Evolutionary conservation across 2,888 invertebrate species (phyloP), one percentile per base, ranked within the genome.

Genomic region (Galerucella pusilla): DNA sequence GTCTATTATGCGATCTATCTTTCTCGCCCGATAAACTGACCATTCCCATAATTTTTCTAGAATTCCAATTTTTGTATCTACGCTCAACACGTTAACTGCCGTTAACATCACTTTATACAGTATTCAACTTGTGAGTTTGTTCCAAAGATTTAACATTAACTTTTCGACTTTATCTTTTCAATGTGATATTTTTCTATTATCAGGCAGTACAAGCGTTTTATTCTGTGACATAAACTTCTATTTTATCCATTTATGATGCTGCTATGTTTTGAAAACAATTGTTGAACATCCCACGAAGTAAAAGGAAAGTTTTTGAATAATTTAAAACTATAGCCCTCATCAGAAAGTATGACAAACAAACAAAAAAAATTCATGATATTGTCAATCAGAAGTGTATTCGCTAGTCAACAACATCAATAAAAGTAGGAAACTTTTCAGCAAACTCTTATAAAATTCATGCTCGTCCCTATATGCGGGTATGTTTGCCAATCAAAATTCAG

Each of bases 401-500:
- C 14, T 64, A 42, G 42, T 64, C 64, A 16, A 16, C 60, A 68
- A 74, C 75, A 79, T 78, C 78, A 79, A 79, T 78, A 78, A 78
- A 80, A 80, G 79, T 80, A 78, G 74, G 75, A 78, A 76, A 79
- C 68, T 78, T 78, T 78, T 75, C 75, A 74, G 46, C 68, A 75
- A 80, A 73, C 78, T 77, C 75, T 75, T 80, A 73, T 72, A 74
- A 76, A 78, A 78, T 78, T 76, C 75, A 77, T 78, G 75, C 72
- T 70, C 54, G 68, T 79, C 75, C 75, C 79, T 57, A n/a, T 72
- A 80, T 80, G 79, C 80, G 80, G 80, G 80, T 46, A 45, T 65
- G 45, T 65, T 65, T 65, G 64, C 46, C 46, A 65, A 65, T 65
- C 64, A 46, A 7, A 65, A 65, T 65, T 45, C 16, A 42, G 46